These are phyloP conservation scores for Drosophila neotestacea DNA, from an alignment of 2,888 invertebrate genomes.

Conservation along the genomic window DNA sequence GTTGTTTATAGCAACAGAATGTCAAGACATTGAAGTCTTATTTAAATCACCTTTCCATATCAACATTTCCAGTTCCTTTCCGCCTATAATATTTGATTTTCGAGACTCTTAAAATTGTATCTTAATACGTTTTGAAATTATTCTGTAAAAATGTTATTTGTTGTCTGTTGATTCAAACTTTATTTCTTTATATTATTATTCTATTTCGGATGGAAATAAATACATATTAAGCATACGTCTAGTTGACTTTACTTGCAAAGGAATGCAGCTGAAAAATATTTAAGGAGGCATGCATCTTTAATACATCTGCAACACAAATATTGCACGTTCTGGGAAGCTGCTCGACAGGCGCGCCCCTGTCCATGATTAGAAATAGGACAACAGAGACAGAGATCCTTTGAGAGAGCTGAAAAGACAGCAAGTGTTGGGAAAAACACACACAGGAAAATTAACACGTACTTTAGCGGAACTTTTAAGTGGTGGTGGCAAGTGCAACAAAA, in stretches of 20 bases:
- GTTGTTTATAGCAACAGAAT: no score
- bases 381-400: slow-evolving; percentile 1
- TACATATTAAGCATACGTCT: slow-evolving; percentile 13
- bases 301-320: slow-evolving; percentile 5
- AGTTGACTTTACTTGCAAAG: background rate
- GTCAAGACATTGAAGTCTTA: no score
- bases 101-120: no score
- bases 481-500: slow-evolving; percentile 29
- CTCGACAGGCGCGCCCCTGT: slow-evolving; percentile 31
- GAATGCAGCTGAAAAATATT: background rate
- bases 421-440: slow-evolving; percentile 24
- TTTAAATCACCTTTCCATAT: no score
- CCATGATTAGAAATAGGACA: slow-evolving; percentile 11
- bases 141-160: no score
- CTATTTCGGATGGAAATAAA: no score
- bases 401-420: background rate
- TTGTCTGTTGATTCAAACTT: no score
- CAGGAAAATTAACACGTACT: slow-evolving; percentile 6
- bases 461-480: slow-evolving; percentile 26
- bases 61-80: no score
- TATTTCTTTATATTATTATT: no score
- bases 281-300: background rate
- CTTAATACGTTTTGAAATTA: no score
- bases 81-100: no score
- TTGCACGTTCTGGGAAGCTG: slow-evolving; percentile 37